Base-by-base conservation (phyloP, 2,888 invertebrate species). In the Dicroscelio sp. region DNA sequence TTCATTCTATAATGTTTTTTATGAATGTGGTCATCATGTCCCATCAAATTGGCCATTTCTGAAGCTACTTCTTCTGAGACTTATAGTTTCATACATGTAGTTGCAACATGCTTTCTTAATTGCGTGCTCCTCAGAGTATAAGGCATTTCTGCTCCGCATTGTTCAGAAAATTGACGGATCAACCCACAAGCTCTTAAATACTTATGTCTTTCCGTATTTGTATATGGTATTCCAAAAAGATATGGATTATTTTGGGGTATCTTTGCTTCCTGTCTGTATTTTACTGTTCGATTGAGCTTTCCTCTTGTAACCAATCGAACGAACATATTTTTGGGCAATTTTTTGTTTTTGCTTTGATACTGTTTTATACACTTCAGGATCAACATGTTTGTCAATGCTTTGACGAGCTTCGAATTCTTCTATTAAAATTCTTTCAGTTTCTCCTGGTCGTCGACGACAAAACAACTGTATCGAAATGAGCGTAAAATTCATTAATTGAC, bases 381-480 rank as follows among this genome's bases (percentile, higher is more conserved):
- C 48, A 48, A 48, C 48, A 6, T 48, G 17, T 48, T 48, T 2
- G 20, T 48, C 48, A 4, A 48, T 6, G 8, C 35, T 52, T 27
- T 48, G 10, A 25, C 80, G 52, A 35, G 48, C 27, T 25, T 82
- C 58, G 23, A 86, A 90, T 76, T 90, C 86, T 20, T 80, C n/a
- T 10, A 80, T 52, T 30, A 63, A 52, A 31, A 84, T 73, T 17
- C 87, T 65, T 30, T 87, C 82, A 6, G 76, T 87, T 63, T 90
- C 90, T 23, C 90, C 90, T 0, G 90, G 86, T 31, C 87, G 25
- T 48, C 86, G n/a, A 1, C 86, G 27, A 52, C 69, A 76, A 38
- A 86, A 90, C 17, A 86, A 14, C 71, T 87, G 84, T n/a, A 79
- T 17, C 8, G 67, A 30, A 31, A 80, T 27, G 17, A 89, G 58